phyloP scores from a whole-genome alignment of 2,888 invertebrate genomes.

The Anoplius nigerrimus region DNA sequence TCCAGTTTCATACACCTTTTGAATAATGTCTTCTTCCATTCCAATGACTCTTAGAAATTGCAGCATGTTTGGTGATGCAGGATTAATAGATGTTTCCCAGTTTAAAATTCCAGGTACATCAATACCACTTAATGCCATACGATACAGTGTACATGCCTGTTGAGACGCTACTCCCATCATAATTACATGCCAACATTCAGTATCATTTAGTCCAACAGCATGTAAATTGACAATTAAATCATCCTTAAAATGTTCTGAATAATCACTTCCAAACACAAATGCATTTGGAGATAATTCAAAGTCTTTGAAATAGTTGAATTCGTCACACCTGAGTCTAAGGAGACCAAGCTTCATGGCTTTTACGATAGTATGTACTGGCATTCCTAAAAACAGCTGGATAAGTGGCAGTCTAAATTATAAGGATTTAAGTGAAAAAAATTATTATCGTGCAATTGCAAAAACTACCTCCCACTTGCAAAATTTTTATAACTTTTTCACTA shows the following conservation, averaged over 20 bases:
- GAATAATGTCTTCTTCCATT: constrained; percentile 40
- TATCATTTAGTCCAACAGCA: constrained; percentile 36
- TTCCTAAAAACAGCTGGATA: constrained; percentile 39
- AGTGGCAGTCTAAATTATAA: neutral
- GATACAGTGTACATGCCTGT: constrained; percentile 28
- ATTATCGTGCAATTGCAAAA: too few relatives aligned
- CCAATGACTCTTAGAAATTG: constrained; percentile 45
- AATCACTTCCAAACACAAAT: constrained; percentile 23
- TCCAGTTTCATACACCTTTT: constrained; percentile 42
- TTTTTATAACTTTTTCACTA: constrained; percentile 38
- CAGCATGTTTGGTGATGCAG: constrained; percentile 29
- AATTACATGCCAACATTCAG: constrained; percentile 45
- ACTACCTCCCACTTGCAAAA: constrained; percentile 43
- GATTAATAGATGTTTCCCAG: constrained; percentile 42
- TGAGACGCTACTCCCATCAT: constrained; percentile 47
- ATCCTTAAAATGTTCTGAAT: constrained; percentile 24
- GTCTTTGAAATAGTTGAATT: constrained; percentile 41
- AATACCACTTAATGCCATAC: constrained; percentile 43
- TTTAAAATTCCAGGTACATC: constrained; percentile 50
- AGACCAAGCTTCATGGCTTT: constrained; percentile 58
- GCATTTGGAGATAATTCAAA: constrained; percentile 28
- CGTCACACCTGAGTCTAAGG: constrained; percentile 29
- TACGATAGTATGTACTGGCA: constrained; percentile 38
- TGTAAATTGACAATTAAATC: constrained; percentile 44
- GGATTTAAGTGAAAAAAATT: constrained; percentile 7